Evolutionary conservation across 1,140 invertebrate species (phyloP).

Genomic region (Conus betulinus): DNA sequence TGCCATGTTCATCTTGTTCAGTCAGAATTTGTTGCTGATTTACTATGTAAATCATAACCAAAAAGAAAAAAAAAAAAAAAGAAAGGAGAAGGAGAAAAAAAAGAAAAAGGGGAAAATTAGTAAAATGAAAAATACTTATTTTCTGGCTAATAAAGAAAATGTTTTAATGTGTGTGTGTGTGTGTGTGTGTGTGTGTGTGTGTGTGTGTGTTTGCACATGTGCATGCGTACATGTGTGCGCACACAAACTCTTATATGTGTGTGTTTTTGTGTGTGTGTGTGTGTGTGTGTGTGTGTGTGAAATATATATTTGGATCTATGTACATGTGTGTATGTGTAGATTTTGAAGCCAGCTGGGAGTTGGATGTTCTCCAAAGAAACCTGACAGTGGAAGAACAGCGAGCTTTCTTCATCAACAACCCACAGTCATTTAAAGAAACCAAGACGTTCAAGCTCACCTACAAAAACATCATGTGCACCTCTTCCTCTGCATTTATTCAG

Average conservation of each 20-base stretch:
- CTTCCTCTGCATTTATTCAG: constrained; percentile 51
- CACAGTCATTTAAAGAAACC: constrained; percentile 21
- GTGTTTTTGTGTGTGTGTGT: neutral
- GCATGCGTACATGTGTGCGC: neutral
- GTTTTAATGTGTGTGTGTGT: neutral
- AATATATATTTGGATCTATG: neutral
- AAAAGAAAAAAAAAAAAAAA: too few species aligned
- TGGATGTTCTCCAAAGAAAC: constrained; percentile 56
- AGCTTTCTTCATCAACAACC: constrained; percentile 37
- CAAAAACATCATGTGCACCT: constrained; percentile 46
- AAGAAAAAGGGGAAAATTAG: too few species aligned
- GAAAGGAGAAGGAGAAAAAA: too few species aligned
- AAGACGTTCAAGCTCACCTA: constrained; percentile 43
- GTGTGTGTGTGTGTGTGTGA: neutral
- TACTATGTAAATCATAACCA: too few species aligned
- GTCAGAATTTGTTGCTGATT: too few species aligned
- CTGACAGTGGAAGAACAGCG: constrained; percentile 43
- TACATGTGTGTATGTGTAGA: constrained; percentile 35
- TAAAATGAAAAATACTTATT: too few species aligned
- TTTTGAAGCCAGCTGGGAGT: constrained; percentile 59
- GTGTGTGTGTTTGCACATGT: neutral
- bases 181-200: neutral
- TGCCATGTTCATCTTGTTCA: too few species aligned
- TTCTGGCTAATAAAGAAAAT: too few species aligned
- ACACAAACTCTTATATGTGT: neutral